A percentile compares a stretch with the other conserved stretches of the same genome.
Evolutionary conservation across 2,888 invertebrate species (phyloP).

Genomic region (Tethea ocularis): DNA sequence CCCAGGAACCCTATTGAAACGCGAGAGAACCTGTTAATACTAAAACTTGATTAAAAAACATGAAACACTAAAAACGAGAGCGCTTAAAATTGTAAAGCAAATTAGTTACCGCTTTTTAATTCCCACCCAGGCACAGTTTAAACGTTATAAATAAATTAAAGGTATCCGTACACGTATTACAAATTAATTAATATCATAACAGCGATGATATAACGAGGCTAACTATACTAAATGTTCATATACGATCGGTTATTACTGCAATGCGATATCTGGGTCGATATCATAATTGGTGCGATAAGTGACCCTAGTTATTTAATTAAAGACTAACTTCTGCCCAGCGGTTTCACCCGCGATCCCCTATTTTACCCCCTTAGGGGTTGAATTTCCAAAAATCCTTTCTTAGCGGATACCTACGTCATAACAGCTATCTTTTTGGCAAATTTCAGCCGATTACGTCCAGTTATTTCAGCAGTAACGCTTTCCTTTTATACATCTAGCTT

Average conservation of each 20-base stretch:
- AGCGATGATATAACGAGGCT: background rate
- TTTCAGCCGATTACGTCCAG: too few relatives aligned
- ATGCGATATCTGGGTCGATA: background rate
- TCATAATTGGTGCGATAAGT: background rate
- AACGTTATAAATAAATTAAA: background rate
- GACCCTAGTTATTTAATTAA: background rate
- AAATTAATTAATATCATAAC: background rate
- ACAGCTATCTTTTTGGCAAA: too few relatives aligned
- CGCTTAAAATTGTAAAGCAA: background rate
- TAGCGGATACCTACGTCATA: too few relatives aligned
- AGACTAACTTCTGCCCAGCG: too few relatives aligned
- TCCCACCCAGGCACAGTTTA: background rate
- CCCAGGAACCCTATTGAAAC: too few relatives aligned
- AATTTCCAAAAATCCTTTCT: too few relatives aligned
- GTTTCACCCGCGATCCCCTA: too few relatives aligned
- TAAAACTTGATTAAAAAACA: background rate
- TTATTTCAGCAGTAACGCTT: too few relatives aligned
- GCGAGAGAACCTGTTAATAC: too few relatives aligned
- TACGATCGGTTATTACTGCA: background rate
- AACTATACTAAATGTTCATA: background rate
- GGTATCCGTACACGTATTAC: background rate
- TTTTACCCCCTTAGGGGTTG: too few relatives aligned
- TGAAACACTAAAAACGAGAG: too few relatives aligned
- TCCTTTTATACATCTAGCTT: too few relatives aligned
- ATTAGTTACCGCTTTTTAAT: background rate